Evolutionary conservation across 64 coral and sea anemone species (phyloP).

Genomic region (Stichodactyla mertensii): DNA sequence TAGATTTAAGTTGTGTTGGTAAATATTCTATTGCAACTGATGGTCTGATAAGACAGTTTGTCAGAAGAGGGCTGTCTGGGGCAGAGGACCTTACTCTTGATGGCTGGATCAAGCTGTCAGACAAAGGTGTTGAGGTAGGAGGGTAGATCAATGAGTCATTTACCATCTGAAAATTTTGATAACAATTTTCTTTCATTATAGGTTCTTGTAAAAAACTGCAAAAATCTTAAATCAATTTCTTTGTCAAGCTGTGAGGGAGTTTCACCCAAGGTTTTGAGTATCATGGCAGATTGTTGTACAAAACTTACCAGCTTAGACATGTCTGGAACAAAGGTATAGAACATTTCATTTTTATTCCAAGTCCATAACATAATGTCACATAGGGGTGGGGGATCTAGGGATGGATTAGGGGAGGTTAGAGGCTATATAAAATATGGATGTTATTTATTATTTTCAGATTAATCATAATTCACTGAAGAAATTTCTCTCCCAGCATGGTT

Average conservation of each 20-base stretch:
- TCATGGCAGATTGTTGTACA: not conserved
- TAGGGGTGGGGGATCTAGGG: not conserved
- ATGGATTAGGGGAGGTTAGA: too few relatives aligned
- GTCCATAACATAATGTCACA: not conserved
- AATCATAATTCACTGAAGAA: constrained; percentile 9
- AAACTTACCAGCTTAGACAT: constrained; percentile 8
- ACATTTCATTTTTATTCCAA: too few relatives aligned
- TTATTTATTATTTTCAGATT: not conserved
- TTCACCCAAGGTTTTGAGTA: not conserved
- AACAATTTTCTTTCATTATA: not conserved
- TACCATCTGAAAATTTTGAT: not conserved
- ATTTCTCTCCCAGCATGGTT: not conserved
- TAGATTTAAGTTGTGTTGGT: constrained; percentile 3
- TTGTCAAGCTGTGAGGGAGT: constrained; percentile 24
- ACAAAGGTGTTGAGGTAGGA: constrained; percentile 22
- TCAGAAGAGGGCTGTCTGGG: constrained; percentile 7
- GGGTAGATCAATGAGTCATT: too few relatives aligned
- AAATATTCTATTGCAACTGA: constrained; percentile 14
- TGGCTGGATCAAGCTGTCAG: constrained; percentile 22
- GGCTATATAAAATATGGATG: not conserved
- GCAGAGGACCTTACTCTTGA: constrained; percentile 13
- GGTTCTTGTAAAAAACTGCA: constrained; percentile 1
- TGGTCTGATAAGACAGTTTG: constrained; percentile 4
- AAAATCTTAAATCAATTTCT: not conserved
- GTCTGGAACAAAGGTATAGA: constrained; percentile 11